Base-by-base conservation (phyloP, 2,113 vertebrate genomes). In the Oreochromis aureus region DNA sequence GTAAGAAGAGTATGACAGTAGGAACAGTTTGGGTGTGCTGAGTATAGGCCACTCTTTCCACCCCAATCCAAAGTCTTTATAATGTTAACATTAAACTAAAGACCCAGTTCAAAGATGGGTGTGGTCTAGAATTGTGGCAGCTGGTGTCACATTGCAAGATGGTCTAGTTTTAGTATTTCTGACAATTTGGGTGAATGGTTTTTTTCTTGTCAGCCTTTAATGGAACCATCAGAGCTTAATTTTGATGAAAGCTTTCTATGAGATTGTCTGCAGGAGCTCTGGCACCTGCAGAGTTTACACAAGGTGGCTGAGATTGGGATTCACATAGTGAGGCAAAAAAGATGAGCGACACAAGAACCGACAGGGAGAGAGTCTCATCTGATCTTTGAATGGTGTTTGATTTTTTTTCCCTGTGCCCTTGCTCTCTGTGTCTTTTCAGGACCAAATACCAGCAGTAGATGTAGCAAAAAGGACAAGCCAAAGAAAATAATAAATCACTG, bases 221-320 rank as follows among this genome's bases (percentile, higher is more conserved):
- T 90, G 44, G 51, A 90, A 59, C 56, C 85, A 86, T 92, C 59
- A 51, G 58, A 82, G 56, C 69, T 89, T 32, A 58, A 76, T 83
- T 86, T 56, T 90, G 87, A 93, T 89, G 84, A 90, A 85, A 89
- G 84, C 39, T 30, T 89, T 87, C 86, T 82, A 66, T 84, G 76
- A 84, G 80, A 53, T 59, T 69, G 91, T 91, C 88, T 83, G 81
- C 78, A 41, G 53, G 46, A 91, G 82, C 71, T 86, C 12, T 87
- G 84, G 66, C 90, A 85, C 91, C 92, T 87, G 93, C 87, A 73
- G 90, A 83, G 93, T 87, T 91, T 85, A 88, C 80, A 84, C 83
- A 86, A 80, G 86, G 73, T 61, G 78, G 48, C 83, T 78, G 56
- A 82, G 88, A 82, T 79, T 91, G 84, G 84, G 88, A 83, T 87